Percentiles rank a stretch among this genome's conserved stretches.
phyloP scores from a whole-genome alignment of 2,797 vertebrate species.

The Xenops minutus region DNA sequence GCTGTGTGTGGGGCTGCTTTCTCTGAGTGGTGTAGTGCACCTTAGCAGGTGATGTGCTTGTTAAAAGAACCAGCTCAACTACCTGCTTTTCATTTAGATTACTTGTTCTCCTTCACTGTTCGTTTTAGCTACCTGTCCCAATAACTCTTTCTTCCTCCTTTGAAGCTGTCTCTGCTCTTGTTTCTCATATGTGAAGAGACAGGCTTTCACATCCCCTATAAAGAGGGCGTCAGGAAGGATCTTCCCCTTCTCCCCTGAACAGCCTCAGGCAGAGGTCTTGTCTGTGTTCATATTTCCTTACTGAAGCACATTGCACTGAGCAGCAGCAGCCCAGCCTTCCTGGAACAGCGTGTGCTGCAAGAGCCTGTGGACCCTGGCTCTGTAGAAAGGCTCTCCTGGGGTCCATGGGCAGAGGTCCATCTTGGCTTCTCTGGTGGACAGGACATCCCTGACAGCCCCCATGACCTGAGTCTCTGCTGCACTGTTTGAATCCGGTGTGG shows the following conservation, averaged over 20 bases:
- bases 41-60: neutral
- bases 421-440: neutral
- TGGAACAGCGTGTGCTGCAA: neutral
- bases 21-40: neutral
- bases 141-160: neutral
- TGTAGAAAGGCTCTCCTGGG: neutral
- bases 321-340: neutral
- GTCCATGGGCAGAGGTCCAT: neutral
- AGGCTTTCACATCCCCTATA: neutral
- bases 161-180: neutral
- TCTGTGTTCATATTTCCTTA: neutral
- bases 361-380: neutral
- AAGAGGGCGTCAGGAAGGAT: neutral
- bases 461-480: rapidly evolving
- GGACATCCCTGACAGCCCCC: neutral
- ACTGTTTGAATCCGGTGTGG: neutral
- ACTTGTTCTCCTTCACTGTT: neutral
- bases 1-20: rapidly evolving
- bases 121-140: neutral
- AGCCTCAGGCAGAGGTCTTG: neutral
- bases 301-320: neutral
- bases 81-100: neutral
- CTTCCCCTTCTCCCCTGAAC: neutral
- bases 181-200: neutral
- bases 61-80: neutral